A percentile compares a stretch with the other conserved stretches of the same genome.
Conservation (phyloP, 2,797 vertebrate genomes). For the Gouania willdenowi region DNA sequence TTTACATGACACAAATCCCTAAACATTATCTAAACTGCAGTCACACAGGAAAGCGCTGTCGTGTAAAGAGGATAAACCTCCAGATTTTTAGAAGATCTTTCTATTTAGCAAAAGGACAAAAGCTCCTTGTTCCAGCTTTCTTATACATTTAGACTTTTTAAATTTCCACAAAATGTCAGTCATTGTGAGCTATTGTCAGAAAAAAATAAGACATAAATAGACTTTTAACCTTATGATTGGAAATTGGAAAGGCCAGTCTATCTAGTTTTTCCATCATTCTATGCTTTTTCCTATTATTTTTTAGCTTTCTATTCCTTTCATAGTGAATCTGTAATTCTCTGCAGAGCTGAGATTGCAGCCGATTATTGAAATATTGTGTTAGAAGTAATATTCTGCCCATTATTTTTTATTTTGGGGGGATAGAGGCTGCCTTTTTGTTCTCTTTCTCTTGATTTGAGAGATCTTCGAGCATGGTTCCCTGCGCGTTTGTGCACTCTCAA, state of each 20-base stretch:
- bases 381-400: not conserved
- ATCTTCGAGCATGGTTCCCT: not conserved
- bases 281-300: not conserved
- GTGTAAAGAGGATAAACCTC: not conserved
- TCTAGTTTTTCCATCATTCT: not conserved
- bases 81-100: not conserved
- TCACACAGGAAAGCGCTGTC: not conserved
- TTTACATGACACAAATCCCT: slow-evolving; percentile 7
- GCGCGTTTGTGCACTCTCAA: not conserved
- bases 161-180: not conserved
- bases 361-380: not conserved
- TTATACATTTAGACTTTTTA: not conserved
- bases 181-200: not conserved
- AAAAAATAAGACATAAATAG: not conserved
- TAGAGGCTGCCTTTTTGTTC: not conserved
- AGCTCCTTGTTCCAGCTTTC: not conserved
- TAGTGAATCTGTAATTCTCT: slow-evolving; percentile 2
- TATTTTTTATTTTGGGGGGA: not conserved
- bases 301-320: too few relatives aligned
- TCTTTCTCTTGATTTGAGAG: not conserved
- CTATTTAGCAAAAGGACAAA: not conserved
- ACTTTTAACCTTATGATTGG: not conserved
- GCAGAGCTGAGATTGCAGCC: not conserved
- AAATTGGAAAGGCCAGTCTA: not conserved
- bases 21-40: slow-evolving; percentile 8